Evolutionary conservation across 2,797 vertebrate genomes (phyloP).

Genomic region (Gymnothorax javanicus): DNA sequence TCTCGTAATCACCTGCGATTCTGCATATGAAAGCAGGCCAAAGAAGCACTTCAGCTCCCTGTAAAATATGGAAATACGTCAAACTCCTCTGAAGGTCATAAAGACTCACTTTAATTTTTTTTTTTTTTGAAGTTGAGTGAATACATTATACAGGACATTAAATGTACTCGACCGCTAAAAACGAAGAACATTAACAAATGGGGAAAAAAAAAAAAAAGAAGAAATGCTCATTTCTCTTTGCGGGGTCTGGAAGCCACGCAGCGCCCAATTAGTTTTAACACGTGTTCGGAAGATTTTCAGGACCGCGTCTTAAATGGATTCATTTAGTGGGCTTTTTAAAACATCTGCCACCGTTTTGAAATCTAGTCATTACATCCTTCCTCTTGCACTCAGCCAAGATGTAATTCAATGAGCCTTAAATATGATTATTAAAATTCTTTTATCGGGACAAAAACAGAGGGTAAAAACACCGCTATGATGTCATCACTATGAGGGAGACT

Average conservation of each 20-base stretch:
- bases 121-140: constrained; percentile 33
- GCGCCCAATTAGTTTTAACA: constrained; percentile 29
- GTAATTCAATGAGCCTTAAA: constrained; percentile 32
- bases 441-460: neutral
- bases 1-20: constrained; percentile 9
- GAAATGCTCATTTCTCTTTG: constrained; percentile 12
- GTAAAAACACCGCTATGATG: constrained; percentile 3
- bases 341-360: constrained; percentile 25
- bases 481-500: constrained; percentile 1
- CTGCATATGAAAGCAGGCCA: constrained; percentile 17
- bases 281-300: constrained; percentile 10
- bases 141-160: constrained; percentile 35
- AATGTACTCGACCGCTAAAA: constrained; percentile 33
- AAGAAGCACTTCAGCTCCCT: constrained; percentile 25
- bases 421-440: constrained; percentile 29
- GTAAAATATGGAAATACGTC: constrained; percentile 34
- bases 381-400: constrained; percentile 22
- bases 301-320: constrained; percentile 33
- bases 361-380: constrained; percentile 28
- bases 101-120: constrained; percentile 15
- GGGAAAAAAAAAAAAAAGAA: neutral
- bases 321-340: constrained; percentile 26
- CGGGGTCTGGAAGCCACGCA: neutral
- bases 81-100: constrained; percentile 34
- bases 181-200: constrained; percentile 28